Conservation (phyloP, 2,888 invertebrate genomes). For the Drosophila bunnanda region DNA sequence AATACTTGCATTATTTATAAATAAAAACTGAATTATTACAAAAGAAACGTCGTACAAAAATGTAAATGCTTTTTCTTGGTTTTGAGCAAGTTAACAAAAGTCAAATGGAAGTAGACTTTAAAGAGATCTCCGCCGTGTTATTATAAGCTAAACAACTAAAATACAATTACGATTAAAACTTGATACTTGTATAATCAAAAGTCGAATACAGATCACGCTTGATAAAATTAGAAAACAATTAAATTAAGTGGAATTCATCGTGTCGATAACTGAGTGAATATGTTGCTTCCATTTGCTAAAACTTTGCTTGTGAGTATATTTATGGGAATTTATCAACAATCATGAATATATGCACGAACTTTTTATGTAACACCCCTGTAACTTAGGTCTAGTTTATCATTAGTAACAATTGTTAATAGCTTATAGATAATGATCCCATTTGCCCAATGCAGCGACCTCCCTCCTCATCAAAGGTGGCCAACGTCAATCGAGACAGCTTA, state of each 20-base stretch:
- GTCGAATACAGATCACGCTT: background rate
- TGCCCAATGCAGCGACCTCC: slow-evolving; percentile 94
- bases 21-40: background rate
- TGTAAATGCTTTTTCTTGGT: background rate
- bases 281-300: slow-evolving; percentile 37
- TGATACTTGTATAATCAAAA: background rate
- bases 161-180: background rate
- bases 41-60: background rate
- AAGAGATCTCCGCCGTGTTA: background rate
- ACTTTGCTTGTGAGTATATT: slow-evolving; percentile 29
- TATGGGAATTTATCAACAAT: slow-evolving; percentile 45
- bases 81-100: slow-evolving; percentile 6
- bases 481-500: slow-evolving; percentile 92
- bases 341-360: slow-evolving; percentile 44
- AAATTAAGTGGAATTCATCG: slow-evolving; percentile 7
- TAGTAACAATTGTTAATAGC: slow-evolving; percentile 85
- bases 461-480: slow-evolving; percentile 95
- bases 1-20: slow-evolving; percentile 8
- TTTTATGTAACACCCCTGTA: slow-evolving; percentile 54
- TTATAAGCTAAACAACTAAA: background rate
- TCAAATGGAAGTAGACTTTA: slow-evolving; percentile 5
- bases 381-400: slow-evolving; percentile 46
- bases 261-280: slow-evolving; percentile 19
- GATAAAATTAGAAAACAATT: slow-evolving; percentile 17
- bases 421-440: slow-evolving; percentile 93